Conservation (phyloP, 2,113 vertebrate genomes). For the Burhinus bistriatus region DNA sequence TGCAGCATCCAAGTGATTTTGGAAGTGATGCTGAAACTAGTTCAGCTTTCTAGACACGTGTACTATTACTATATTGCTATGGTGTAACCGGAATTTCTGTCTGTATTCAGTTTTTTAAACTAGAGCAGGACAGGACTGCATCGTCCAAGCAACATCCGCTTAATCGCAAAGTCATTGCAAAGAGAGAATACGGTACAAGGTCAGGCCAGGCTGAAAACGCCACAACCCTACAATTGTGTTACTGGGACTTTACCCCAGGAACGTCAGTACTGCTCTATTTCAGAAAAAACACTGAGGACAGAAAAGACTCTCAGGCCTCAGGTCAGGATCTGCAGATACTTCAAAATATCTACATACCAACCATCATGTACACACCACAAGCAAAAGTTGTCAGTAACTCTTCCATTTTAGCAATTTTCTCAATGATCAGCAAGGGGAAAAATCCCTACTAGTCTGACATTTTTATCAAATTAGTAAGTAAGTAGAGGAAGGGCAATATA, state of each 20-base stretch:
- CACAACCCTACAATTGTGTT: rapidly evolving
- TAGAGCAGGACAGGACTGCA: neutral
- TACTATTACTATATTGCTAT: neutral
- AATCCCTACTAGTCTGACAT: neutral
- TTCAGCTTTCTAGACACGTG: neutral
- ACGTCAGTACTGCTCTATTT: neutral
- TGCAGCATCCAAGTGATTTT: neutral
- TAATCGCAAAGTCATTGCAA: neutral
- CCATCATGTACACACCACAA: neutral
- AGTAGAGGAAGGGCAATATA: neutral
- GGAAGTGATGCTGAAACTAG: neutral
- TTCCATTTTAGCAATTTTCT: neutral
- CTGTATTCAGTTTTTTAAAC: neutral
- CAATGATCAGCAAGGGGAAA: neutral
- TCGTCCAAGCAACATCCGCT: neutral
- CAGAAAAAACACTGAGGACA: neutral
- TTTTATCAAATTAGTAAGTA: neutral
- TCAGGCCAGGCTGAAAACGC: neutral
- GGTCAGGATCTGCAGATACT: neutral
- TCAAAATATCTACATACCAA: neutral
- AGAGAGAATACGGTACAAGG: neutral
- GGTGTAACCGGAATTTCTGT: neutral
- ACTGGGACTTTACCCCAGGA: neutral
- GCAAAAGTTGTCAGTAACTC: neutral
- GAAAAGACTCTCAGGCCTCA: neutral